Percentiles rank a stretch among this genome's conserved stretches.
Evolutionary conservation across 1,140 invertebrate genomes (phyloP).

Genomic region (Berghia stephanieae): DNA sequence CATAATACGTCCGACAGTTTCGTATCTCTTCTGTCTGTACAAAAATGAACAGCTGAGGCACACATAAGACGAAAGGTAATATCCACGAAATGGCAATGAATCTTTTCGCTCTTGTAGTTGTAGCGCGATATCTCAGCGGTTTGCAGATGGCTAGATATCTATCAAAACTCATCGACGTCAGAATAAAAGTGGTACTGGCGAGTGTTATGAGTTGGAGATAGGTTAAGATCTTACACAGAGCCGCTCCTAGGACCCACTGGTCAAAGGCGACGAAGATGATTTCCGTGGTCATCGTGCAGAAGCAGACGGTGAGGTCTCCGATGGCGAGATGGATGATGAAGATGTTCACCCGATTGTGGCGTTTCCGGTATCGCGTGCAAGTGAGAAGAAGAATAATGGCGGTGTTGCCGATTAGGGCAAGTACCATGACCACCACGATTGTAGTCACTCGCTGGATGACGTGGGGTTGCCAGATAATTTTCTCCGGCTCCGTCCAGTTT

Average conservation of each 20-base stretch:
- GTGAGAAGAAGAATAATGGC: constrained; percentile 65
- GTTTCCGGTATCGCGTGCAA: constrained; percentile 62
- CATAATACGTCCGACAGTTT: constrained; percentile 53
- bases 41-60: constrained; percentile 69
- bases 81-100: constrained; percentile 66
- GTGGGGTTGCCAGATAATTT: constrained; percentile 62
- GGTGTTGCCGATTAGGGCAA: constrained; percentile 67
- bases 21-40: constrained; percentile 48
- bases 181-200: constrained; percentile 67
- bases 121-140: constrained; percentile 60
- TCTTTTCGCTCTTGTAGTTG: constrained; percentile 41
- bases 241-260: constrained; percentile 65
- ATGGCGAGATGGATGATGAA: constrained; percentile 69
- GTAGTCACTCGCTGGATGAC: constrained; percentile 67
- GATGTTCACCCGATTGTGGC: constrained; percentile 67
- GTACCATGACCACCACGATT: constrained; percentile 63
- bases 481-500: too few species aligned
- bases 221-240: constrained; percentile 65
- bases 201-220: constrained; percentile 68
- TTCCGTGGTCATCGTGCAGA: constrained; percentile 68
- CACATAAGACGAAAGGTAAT: constrained; percentile 64
- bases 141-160: constrained; percentile 68
- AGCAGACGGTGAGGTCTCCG: constrained; percentile 67
- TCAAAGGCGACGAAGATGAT: constrained; percentile 67
- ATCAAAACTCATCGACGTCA: constrained; percentile 68